Percentiles rank a stretch among this genome's conserved stretches.
Conservation (phyloP, 2,888 invertebrate species). For the Thyatira batis region DNA sequence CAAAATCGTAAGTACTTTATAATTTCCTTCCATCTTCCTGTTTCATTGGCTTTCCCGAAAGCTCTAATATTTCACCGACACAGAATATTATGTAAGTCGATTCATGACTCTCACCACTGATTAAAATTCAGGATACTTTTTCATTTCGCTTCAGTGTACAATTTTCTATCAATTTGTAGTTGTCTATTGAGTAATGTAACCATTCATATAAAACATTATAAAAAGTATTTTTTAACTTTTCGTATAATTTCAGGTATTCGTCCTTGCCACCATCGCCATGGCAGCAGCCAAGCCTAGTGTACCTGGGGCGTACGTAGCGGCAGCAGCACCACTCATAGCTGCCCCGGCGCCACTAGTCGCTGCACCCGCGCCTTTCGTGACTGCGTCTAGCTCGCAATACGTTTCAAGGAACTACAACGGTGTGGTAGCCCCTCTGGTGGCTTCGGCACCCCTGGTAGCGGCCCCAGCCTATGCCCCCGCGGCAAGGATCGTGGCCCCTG, state of each 20-base stretch:
- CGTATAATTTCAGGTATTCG: constrained; percentile 53
- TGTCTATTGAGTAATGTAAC: no score
- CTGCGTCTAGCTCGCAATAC: constrained; percentile 85
- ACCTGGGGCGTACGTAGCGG: constrained; percentile 71
- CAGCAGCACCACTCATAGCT: constrained; percentile 68
- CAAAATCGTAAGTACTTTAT: constrained; percentile 58
- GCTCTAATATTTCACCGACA: neutral
- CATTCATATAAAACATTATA: no score
- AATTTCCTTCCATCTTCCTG: neutral
- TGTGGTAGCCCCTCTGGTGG: constrained; percentile 64
- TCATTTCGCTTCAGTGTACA: no score
- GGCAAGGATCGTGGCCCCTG: constrained; percentile 31
- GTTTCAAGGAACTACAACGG: constrained; percentile 84
- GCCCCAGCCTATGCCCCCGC: constrained; percentile 44
- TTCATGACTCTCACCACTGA: no score
- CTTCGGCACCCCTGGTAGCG: constrained; percentile 65
- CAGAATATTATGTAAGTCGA: no score
- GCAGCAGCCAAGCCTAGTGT: constrained; percentile 60
- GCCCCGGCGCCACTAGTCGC: constrained; percentile 57
- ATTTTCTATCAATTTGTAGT: no score
- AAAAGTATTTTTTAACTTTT: neutral
- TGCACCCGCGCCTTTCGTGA: constrained; percentile 82
- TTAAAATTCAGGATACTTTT: no score
- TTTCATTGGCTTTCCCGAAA: no score
- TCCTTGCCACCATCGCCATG: constrained; percentile 60